Percentiles rank a stretch among this genome's conserved stretches.
phyloP scores from a whole-genome alignment of 92 coral and sea anemone genomes.

The Epizoanthus rinbou region DNA sequence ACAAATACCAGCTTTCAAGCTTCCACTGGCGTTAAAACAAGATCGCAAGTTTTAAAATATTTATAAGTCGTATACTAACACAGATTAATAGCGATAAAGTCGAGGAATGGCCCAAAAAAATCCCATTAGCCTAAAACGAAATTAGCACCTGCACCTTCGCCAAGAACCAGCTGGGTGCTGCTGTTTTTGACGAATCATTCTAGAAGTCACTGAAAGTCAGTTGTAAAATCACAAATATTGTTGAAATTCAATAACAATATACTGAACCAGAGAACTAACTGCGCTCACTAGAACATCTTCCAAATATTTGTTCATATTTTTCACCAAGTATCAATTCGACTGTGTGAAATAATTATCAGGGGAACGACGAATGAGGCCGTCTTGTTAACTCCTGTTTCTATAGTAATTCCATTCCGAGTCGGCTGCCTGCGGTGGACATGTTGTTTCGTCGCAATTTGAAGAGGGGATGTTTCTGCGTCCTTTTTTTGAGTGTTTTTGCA shows the following conservation, averaged over 20 bases:
- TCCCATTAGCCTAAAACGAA: not conserved
- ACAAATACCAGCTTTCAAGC: not conserved
- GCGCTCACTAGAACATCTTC: not conserved
- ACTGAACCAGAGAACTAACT: not conserved
- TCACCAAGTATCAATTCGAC: not conserved
- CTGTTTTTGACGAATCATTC: not conserved
- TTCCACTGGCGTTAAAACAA: not conserved
- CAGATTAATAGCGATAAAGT: not conserved
- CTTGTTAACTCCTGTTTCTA: not conserved
- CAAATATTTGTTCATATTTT: not conserved
- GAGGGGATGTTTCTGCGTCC: not conserved
- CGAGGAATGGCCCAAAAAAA: not conserved
- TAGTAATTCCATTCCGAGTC: not conserved
- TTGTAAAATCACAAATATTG: too few species aligned
- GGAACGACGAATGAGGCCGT: too few species aligned
- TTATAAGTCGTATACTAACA: not conserved
- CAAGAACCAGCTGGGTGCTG: not conserved
- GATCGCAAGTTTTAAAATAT: not conserved
- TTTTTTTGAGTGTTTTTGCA: not conserved
- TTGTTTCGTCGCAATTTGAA: slow-evolving; percentile 4
- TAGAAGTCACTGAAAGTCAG: too few species aligned
- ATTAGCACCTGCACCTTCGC: not conserved
- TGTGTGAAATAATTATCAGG: not conserved
- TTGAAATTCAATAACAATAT: too few species aligned
- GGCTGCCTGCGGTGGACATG: not conserved